A percentile compares a stretch with the other conserved stretches of the same genome.
Evolutionary conservation across 2,113 vertebrate species (phyloP).

Genomic region (Oreotragus oreotragus): DNA sequence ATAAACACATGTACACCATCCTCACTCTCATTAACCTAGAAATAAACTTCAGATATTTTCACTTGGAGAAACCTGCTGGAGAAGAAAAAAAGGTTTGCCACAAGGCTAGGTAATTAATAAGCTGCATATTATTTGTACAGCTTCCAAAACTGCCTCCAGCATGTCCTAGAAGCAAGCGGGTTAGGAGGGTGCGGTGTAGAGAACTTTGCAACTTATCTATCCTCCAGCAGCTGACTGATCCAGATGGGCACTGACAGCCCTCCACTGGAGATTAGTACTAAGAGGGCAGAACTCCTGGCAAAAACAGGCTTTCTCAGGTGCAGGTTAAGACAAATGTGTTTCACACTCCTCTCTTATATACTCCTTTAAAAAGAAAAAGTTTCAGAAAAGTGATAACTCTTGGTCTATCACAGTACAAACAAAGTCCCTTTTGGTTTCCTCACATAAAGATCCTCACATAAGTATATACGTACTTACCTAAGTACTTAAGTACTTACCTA

Average conservation of each 20-base stretch:
- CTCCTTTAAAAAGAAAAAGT: neutral
- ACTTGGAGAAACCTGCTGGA: conserved; percentile 2
- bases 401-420: neutral
- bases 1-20: neutral
- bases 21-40: neutral
- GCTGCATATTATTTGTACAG: neutral
- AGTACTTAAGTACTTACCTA: too few species aligned
- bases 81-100: neutral
- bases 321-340: neutral
- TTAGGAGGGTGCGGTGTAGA: neutral
- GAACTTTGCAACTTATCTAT: neutral
- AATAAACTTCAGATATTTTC: neutral
- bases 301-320: neutral
- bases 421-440: neutral
- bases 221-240: neutral
- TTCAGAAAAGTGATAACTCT: neutral
- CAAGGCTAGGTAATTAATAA: neutral
- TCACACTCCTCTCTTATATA: neutral
- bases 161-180: neutral
- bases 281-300: neutral
- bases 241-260: neutral
- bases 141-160: neutral
- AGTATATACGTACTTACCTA: too few species aligned
- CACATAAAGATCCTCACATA: neutral
- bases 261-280: neutral